Percentiles rank a stretch among this genome's conserved stretches.
Evolutionary conservation across 2,888 invertebrate genomes (phyloP).

Genomic region (Oligia fasciuncula): DNA sequence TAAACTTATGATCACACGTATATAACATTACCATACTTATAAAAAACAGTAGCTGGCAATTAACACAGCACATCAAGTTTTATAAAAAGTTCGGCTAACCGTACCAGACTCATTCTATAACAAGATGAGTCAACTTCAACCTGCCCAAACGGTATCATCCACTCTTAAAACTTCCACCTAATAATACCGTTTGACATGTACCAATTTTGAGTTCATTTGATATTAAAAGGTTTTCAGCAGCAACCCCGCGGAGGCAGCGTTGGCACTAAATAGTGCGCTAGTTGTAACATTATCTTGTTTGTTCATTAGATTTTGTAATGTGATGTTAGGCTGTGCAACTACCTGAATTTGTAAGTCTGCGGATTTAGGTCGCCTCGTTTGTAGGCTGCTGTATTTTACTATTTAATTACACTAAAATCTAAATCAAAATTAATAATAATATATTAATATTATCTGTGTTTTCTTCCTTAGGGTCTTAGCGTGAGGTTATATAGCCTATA

Average conservation of each 20-base stretch:
- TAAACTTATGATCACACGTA: not conserved
- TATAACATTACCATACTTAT: no score
- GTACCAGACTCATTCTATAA: not conserved
- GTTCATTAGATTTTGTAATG: constrained; percentile 59
- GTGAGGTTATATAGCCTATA: no score
- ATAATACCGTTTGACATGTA: constrained; percentile 88
- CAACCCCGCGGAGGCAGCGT: constrained; percentile 60
- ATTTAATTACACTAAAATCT: not conserved
- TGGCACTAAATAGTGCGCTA: constrained; percentile 64
- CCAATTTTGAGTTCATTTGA: constrained; percentile 90
- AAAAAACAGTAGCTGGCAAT: not conserved
- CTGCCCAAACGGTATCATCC: constrained; percentile 37
- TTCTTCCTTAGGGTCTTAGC: no score
- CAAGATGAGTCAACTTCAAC: not conserved
- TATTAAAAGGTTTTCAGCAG: constrained; percentile 89
- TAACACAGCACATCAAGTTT: not conserved
- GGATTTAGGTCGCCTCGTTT: constrained; percentile 39
- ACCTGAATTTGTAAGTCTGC: constrained; percentile 49
- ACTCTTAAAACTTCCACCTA: constrained; percentile 74
- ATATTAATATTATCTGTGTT: not conserved
- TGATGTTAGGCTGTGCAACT: constrained; percentile 48
- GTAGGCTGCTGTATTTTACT: constrained; percentile 12
- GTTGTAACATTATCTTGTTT: constrained; percentile 62
- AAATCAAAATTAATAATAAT: not conserved
- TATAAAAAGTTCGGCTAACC: not conserved